Evolutionary conservation across 2,888 invertebrate species (phyloP).

Genomic region (Tetragnatha montana): DNA sequence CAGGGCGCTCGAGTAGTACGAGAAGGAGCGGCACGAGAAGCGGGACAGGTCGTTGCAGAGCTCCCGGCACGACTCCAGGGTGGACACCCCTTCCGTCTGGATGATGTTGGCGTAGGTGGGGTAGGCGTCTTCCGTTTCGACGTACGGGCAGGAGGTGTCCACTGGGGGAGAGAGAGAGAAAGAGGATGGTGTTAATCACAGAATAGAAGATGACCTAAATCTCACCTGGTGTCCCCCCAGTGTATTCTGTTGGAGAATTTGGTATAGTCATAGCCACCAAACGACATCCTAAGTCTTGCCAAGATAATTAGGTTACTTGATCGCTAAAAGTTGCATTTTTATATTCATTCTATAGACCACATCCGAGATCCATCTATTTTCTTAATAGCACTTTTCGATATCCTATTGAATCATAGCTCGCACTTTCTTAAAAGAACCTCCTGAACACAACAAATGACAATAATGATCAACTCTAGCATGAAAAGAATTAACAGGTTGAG

Average conservation of each 20-base stretch:
- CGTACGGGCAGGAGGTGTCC: constrained; percentile 71
- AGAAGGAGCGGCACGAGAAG: constrained; percentile 77
- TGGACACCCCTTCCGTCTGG: constrained; percentile 74
- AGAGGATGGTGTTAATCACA: neutral
- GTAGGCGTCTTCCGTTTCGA: constrained; percentile 72
- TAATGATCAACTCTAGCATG: too few species aligned
- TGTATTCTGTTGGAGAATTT: too few species aligned
- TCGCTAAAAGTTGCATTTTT: too few species aligned
- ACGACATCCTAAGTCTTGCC: too few species aligned
- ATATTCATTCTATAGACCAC: too few species aligned
- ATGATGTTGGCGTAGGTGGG: constrained; percentile 73
- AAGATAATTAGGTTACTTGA: neutral
- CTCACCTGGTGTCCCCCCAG: neutral
- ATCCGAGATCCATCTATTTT: too few species aligned
- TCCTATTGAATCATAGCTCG: too few species aligned
- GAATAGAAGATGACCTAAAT: neutral
- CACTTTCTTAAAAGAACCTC: too few species aligned
- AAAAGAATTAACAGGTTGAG: too few species aligned
- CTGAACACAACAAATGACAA: too few species aligned
- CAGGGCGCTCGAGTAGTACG: constrained; percentile 76
- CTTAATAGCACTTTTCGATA: too few species aligned
- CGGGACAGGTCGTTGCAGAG: constrained; percentile 75
- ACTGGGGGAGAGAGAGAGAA: constrained; percentile 18
- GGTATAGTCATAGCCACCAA: too few species aligned
- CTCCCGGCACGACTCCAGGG: constrained; percentile 76